Evolutionary conservation across 2,888 invertebrate genomes (phyloP).

Genomic region (Pteria penguin): DNA sequence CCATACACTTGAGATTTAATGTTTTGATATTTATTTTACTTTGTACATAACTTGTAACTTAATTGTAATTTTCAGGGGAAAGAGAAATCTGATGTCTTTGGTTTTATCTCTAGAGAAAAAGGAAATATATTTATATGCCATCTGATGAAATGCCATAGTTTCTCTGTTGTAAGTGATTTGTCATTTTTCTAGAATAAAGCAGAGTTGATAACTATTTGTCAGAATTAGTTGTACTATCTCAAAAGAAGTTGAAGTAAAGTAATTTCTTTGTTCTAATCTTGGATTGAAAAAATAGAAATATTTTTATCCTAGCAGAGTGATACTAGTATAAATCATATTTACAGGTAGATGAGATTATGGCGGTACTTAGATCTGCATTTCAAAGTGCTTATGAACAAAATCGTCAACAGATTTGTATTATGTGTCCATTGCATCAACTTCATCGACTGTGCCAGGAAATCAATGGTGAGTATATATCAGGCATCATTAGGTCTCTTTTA

Average conservation of each 20-base stretch:
- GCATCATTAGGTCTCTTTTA: too few species aligned
- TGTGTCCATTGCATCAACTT: constrained; percentile 97
- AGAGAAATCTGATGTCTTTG: constrained; percentile 91
- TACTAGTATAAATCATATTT: constrained; percentile 69
- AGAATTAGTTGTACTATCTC: too few species aligned
- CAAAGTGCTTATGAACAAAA: constrained; percentile 72
- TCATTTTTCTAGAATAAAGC: not conserved
- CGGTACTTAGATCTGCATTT: constrained; percentile 88
- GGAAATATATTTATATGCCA: constrained; percentile 89
- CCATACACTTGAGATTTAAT: too few species aligned
- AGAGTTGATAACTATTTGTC: too few species aligned
- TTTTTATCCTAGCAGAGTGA: not conserved
- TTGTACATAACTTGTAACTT: not conserved
- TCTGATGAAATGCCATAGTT: constrained; percentile 93
- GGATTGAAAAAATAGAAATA: not conserved
- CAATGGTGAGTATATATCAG: constrained; percentile 71
- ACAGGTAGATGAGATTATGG: constrained; percentile 82
- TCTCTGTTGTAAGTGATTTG: constrained; percentile 79
- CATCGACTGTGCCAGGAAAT: constrained; percentile 87
- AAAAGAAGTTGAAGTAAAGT: not conserved
- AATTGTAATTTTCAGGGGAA: constrained; percentile 84
- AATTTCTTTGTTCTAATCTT: not conserved
- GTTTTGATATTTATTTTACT: too few species aligned
- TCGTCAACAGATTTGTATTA: constrained; percentile 88
- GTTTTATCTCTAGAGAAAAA: constrained; percentile 93